Conservation (phyloP, 2,797 vertebrate species). For the Tokudaia muenninki region DNA sequence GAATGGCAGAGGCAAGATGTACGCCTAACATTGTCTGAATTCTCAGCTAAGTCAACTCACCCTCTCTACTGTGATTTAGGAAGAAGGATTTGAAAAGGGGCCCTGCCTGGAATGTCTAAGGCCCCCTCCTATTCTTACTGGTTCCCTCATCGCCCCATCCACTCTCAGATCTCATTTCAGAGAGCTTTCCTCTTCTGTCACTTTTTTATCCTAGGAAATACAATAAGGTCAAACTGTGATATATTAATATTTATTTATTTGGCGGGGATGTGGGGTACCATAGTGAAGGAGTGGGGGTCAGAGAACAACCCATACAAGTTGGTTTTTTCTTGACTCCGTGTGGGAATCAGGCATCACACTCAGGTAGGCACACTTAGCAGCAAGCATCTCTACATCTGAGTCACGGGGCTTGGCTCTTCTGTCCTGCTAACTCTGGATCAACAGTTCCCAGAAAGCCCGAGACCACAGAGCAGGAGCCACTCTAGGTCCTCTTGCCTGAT, state of each 20-base stretch:
- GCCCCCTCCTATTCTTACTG: neutral
- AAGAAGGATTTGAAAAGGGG: neutral
- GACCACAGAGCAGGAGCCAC: neutral
- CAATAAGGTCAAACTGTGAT: neutral
- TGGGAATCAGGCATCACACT: neutral
- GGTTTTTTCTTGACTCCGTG: neutral
- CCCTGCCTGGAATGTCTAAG: neutral
- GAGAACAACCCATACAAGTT: neutral
- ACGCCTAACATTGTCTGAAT: neutral
- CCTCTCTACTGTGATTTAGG: neutral
- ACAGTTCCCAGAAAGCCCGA: neutral
- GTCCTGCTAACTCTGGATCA: neutral
- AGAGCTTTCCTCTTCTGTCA: slow-evolving; percentile 25
- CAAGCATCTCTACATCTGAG: neutral
- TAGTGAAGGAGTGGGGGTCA: neutral
- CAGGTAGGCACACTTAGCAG: neutral
- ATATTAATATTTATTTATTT: neutral
- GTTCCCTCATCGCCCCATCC: neutral
- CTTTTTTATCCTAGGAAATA: slow-evolving; percentile 26
- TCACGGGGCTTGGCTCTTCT: neutral
- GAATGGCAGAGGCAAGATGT: neutral
- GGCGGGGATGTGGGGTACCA: neutral
- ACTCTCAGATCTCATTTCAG: neutral
- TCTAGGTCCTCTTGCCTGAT: neutral
- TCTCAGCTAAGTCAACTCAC: neutral